Evolutionary conservation across 2,113 vertebrate species (phyloP), one percentile per base, ranked within the genome.

Genomic region (Carassius gibelio): DNA sequence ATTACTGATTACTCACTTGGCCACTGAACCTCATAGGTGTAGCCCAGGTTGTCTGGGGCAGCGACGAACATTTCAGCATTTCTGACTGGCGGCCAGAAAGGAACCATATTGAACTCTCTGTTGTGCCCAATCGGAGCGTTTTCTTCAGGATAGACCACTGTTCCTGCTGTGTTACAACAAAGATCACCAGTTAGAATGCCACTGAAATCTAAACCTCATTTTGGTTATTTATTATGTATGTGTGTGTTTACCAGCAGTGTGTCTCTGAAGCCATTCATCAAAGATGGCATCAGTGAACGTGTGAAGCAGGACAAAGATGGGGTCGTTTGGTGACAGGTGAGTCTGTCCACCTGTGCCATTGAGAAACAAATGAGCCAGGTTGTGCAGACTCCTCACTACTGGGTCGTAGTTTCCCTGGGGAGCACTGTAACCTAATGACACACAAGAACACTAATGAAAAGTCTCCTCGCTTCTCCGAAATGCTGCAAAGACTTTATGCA

Each of bases 121-220:
- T 99, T 99, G 86, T 99, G 98, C 84, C 98, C 98, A 86, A 99
- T 98, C 0, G 98, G 98, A 34, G 98, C 97, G 2, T 98, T 96
- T 92, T 97, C 96, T 90, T 97, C 66, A 10, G 97, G 97, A 86
- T 96, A 99, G 55, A 93, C 94, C 23, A 94, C 93, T 75, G 94
- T 93, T 90, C 96, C 97, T 98, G 88, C 36, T 83, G 82, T 8
- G 83, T 14, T 55, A 11, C 3, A 1, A 59, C 8, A 52, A 1
- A 55, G 9, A 23, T 17, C 17, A 38, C 42, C 83, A 10, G 78
- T 79, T 61, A 64, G 57, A 61, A 48, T 55, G 3, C 52, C 26
- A 23, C 34, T 81, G 68, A 42, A 34, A 34, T 3, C 2, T 59
- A 5, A 68, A 68, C 21, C 45, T 34, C 59, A 30, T 62, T 66